phyloP scores from a whole-genome alignment of 2,888 invertebrate species.

The Noctuana brunneofusca region DNA sequence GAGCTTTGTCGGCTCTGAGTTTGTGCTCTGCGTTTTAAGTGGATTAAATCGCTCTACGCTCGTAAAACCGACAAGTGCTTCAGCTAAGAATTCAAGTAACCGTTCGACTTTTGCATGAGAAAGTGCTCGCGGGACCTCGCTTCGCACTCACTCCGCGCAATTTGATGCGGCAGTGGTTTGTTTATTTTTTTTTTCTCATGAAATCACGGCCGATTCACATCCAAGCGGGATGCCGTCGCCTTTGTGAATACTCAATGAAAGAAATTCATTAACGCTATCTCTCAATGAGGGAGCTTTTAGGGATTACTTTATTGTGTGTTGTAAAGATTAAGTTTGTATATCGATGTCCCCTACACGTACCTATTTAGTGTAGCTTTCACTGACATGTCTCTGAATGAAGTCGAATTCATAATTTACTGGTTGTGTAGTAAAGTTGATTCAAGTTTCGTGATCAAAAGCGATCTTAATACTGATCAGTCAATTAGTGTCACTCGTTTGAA shows the following conservation, averaged over 20 bases:
- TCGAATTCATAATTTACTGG: not conserved
- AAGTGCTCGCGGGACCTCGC: conserved; percentile 72
- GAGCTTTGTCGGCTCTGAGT: conserved; percentile 81
- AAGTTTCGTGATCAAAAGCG: conserved; percentile 24
- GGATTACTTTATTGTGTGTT: conserved; percentile 54
- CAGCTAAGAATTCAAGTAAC: conserved; percentile 82
- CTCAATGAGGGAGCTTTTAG: conserved; percentile 52
- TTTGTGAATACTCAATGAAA: conserved; percentile 72
- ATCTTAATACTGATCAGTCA: conserved; percentile 21
- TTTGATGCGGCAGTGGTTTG: conserved; percentile 64
- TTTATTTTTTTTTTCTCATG: conserved; percentile 68
- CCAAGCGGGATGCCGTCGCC: conserved; percentile 59
- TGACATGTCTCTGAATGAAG: not conserved
- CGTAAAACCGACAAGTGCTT: conserved; percentile 83
- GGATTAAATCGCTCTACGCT: conserved; percentile 83
- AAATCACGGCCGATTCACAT: conserved; percentile 62
- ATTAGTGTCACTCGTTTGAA: conserved; percentile 23
- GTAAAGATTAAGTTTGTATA: conserved; percentile 43
- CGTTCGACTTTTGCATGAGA: conserved; percentile 82
- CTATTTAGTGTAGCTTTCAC: not conserved
- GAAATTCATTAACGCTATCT: conserved; percentile 71
- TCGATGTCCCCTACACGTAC: conserved; percentile 4
- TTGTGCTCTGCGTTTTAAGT: conserved; percentile 83
- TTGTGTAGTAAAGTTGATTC: conserved; percentile 8
- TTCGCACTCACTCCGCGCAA: conserved; percentile 69